Evolutionary conservation across 2,113 vertebrate genomes (phyloP), one percentile per base, ranked within the genome.

Genomic region (Spizaetus ornatus): DNA sequence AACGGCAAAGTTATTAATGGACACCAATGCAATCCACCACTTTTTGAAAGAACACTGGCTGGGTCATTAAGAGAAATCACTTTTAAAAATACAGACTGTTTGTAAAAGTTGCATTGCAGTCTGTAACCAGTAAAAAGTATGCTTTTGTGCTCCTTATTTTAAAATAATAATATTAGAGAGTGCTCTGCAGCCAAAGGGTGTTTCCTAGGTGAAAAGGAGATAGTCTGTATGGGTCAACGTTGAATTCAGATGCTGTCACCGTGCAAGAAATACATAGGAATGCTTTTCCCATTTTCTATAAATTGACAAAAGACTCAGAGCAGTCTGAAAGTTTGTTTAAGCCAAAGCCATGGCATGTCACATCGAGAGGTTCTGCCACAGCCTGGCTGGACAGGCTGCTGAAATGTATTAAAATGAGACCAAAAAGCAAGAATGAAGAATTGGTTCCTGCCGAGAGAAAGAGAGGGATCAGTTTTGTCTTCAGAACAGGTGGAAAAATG

Each of bases 171-270:
- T 16, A 20, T n/a, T 16, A 47, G 34, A 19, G 36, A 20, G 58
- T 2, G 0, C 38, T 36, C 58, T n/a, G 74, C 17, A n/a, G 69
- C 36, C 53, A 16, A 43, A 13, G 16, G 10, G 40, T 4, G 9
- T 47, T 52, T 36, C 52, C 31, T 13, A 11, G 52, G 40, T 3
- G 8, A 32, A 29, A 66, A 61, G 26, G 45, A 32, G 45, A 17
- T 32, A 8, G 2, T 40, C 50, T 12, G 7, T 32, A 8, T 3
- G 13, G 26, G 15, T 14, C 45, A 47, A 3, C 29, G 2, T 1
- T 32, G 58, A 20, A 18, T 16, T 13, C 20, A 23, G 56, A 7
- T 11, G 36, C 36, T 3, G 36, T 45, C 80, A 26, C 78, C 9
- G 5, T 8, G 10, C 23, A 12, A 23, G 72, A 36, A 42, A 59